Conservation (phyloP, 2,888 invertebrate species). For the Dascillus cervinus region DNA sequence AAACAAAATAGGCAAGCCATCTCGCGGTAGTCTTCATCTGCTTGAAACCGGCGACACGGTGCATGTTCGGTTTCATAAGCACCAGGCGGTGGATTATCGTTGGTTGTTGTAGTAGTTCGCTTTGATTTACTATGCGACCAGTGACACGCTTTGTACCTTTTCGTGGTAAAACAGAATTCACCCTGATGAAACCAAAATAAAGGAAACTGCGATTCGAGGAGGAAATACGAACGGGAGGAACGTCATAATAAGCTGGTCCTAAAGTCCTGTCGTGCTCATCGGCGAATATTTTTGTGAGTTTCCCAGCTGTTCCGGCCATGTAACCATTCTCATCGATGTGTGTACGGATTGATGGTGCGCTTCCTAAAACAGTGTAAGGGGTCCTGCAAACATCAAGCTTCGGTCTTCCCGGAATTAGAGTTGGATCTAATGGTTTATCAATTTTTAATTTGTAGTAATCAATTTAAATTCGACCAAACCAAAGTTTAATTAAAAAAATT, state of each 20-base stretch:
- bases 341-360: slow-evolving; percentile 33
- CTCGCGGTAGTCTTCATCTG: slow-evolving; percentile 30
- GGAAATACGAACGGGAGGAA: slow-evolving; percentile 22
- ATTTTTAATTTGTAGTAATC: too few species aligned
- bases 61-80: slow-evolving; percentile 24
- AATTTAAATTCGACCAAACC: too few species aligned
- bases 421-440: too few species aligned
- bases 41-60: slow-evolving; percentile 16
- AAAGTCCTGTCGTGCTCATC: slow-evolving; percentile 23
- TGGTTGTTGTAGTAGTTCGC: slow-evolving; percentile 10
- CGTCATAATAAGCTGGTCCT: slow-evolving; percentile 31
- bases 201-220: too few species aligned
- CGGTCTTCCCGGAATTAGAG: too few species aligned
- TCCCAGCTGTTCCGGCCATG: slow-evolving; percentile 22
- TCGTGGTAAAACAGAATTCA: slow-evolving; percentile 12
- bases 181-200: too few species aligned
- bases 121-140: slow-evolving; percentile 65
- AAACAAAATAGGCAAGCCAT: slow-evolving; percentile 31
- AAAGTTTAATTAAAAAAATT: too few species aligned
- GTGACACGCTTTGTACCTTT: slow-evolving; percentile 53
- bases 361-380: slow-evolving; percentile 21
- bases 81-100: slow-evolving; percentile 23
- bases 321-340: slow-evolving; percentile 34
- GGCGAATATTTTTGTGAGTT: slow-evolving; percentile 26
- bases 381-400: slow-evolving; percentile 29